Evolutionary conservation across 2,888 invertebrate species (phyloP).

Genomic region (Agrochola litura): DNA sequence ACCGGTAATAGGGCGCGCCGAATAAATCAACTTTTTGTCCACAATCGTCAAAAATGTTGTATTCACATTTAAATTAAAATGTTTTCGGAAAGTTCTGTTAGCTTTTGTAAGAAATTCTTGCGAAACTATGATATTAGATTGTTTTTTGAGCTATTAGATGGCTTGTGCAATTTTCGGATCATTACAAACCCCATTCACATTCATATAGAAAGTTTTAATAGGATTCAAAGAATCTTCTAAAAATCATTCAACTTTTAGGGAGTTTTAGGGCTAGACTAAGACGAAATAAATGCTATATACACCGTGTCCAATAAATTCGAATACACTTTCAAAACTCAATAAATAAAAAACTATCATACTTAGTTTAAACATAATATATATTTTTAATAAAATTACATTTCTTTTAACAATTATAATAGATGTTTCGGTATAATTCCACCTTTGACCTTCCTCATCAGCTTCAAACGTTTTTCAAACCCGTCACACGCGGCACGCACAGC

Average conservation of each 20-base stretch:
- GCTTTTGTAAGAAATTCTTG: constrained; percentile 34
- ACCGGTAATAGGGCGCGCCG: constrained; percentile 21
- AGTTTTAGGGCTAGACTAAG: no score
- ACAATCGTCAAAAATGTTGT: constrained; percentile 6
- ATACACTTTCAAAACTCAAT: no score
- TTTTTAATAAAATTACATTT: no score
- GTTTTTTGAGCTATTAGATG: constrained; percentile 26
- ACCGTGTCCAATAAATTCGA: no score
- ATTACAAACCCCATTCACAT: constrained; percentile 5
- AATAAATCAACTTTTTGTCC: constrained; percentile 44
- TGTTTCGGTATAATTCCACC: no score
- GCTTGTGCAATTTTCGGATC: constrained; percentile 4
- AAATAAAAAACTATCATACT: no score
- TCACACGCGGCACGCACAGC: no score
- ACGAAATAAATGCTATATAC: no score
- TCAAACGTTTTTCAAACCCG: no score
- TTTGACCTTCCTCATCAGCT: no score
- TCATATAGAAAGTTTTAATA: constrained; percentile 20
- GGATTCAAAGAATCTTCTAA: neutral
- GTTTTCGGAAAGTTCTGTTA: constrained; percentile 13
- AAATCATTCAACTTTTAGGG: neutral
- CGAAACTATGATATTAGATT: constrained; percentile 22
- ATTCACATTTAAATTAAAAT: constrained; percentile 34
- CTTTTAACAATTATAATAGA: no score
- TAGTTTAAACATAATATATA: no score